Percentiles rank a stretch among this genome's conserved stretches.
Conservation (phyloP, 2,888 invertebrate genomes). For the Drosophila seclusa region DNA sequence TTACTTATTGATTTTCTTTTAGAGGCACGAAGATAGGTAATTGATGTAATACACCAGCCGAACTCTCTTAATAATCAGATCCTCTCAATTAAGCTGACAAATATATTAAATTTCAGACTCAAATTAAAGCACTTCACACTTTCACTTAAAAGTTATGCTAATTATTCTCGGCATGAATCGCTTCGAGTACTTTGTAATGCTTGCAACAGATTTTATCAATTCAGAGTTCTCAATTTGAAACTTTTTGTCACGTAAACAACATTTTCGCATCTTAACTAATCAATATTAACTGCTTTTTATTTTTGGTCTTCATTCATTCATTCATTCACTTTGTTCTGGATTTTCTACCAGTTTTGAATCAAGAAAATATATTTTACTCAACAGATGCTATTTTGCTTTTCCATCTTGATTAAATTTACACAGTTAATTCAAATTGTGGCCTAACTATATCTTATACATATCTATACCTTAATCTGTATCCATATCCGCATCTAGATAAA, state of each 20-base stretch:
- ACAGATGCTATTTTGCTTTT: too few species aligned
- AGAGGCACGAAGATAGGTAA: too few species aligned
- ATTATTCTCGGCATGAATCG: neutral
- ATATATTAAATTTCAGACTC: neutral
- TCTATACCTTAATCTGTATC: neutral
- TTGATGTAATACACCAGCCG: neutral
- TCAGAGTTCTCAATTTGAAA: neutral
- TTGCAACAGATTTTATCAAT: neutral
- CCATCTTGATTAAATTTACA: too few species aligned
- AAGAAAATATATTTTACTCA: neutral
- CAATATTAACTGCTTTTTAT: neutral
- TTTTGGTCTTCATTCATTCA: too few species aligned
- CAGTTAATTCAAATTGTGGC: neutral
- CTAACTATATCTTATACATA: neutral
- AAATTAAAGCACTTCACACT: neutral
- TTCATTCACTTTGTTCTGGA: neutral
- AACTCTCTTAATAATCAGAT: neutral
- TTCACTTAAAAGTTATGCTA: neutral
- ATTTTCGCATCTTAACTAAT: neutral
- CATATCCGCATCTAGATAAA: neutral
- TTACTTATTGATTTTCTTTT: too few species aligned
- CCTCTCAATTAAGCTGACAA: neutral
- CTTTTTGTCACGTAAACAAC: too few species aligned
- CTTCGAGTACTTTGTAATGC: neutral
- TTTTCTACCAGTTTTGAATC: neutral